phyloP scores from a whole-genome alignment of 2,797 vertebrate species.

The Lophotriccus pileatus region DNA sequence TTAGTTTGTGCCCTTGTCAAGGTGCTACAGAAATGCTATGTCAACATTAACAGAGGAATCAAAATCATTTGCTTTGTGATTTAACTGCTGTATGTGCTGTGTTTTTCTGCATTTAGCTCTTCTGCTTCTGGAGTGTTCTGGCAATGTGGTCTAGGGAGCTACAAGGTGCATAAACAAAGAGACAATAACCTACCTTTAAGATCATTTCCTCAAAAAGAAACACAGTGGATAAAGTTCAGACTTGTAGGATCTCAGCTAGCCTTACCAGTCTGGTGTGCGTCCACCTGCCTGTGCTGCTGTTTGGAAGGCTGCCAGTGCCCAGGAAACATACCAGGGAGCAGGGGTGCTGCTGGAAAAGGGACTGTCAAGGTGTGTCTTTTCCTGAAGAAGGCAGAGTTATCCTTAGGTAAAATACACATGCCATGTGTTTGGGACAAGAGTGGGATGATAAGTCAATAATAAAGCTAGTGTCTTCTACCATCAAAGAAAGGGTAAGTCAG shows the following conservation, averaged over 20 bases:
- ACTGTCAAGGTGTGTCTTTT: neutral
- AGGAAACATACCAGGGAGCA: neutral
- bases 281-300: neutral
- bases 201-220: neutral
- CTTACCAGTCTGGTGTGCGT: neutral
- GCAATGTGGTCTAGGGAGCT: neutral
- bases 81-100: neutral
- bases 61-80: neutral
- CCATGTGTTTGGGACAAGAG: neutral
- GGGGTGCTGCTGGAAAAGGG: neutral
- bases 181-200: neutral
- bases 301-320: neutral
- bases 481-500: neutral
- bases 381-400: neutral
- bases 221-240: neutral
- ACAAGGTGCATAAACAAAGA: neutral
- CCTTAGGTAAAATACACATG: neutral
- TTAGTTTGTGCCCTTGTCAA: neutral
- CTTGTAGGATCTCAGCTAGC: neutral
- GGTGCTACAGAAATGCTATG: neutral
- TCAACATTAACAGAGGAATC: neutral
- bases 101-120: neutral
- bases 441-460: neutral
- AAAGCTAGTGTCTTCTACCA: neutral
- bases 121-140: neutral